Evolutionary conservation across 30 jellyfish, hydroid and myxozoan genomes (phyloP), one percentile per base, ranked within the genome.

Genomic region (Aurelia aurita complex sp. Pacific): DNA sequence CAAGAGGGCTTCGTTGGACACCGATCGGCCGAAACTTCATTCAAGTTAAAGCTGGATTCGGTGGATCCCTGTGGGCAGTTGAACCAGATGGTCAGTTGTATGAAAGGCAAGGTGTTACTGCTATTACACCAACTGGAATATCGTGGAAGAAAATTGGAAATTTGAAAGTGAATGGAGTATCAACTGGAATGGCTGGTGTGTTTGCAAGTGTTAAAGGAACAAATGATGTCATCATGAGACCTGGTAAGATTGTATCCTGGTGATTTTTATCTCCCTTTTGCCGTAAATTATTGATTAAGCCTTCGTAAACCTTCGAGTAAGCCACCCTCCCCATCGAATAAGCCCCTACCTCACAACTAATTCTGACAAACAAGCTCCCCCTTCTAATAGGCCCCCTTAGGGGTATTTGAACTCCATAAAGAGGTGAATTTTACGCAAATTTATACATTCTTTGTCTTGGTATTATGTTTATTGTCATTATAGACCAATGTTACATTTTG

Each of bases 21-120:
- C 94, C 88, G 57, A 87, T 92, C 8, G 68, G 85, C 64, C 94
- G 96, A 6, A 83, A 57, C 33, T 77, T 88, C 75, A 18, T 52
- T 18, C 89, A 84, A 53, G 78, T 94, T 64, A 83, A 82, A 61
- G 94, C 97, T 13, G 98, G 98, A 17, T 94, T 83, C 63, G 97
- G 97, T 66, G 97, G 97, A 9, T 82, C 89, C 36, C 88, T 94
- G 2, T 94, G 98, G 98, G 98, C 95, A 7, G 76, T 92, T 17
- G 74, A 79, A 51, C 86, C 80, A 40, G 91, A 87, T 63, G 89
- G 91, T 15, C 77, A 81, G 18, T 57, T 92, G 18, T 92, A 81
- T 57, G 79, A 89, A 17, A 81, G 98, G n/a, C 53, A 35, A 38
- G 91, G 91, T 34, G 82, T 92, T 23, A 82, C 77, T 51, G 77